These are phyloP conservation scores for Smutsia temminckii DNA, from an alignment of 2,797 vertebrate genomes.

Conservation along the genomic window DNA sequence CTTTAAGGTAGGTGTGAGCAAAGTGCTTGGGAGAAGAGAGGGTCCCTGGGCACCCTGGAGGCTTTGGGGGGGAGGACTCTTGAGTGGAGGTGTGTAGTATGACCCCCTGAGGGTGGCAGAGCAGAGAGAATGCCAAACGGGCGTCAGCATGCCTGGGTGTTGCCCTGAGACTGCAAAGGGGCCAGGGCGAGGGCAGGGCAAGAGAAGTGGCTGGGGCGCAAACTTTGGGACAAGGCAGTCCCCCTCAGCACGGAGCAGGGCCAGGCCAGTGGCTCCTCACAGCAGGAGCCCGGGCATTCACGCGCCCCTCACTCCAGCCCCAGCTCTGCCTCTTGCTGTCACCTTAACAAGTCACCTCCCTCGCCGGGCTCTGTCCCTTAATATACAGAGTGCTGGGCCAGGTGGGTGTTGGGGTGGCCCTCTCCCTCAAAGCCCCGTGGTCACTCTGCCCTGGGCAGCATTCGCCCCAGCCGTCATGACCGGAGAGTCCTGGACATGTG, in stretches of 20 bases:
- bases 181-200: too few species aligned
- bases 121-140: too few species aligned
- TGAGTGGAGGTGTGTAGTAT: not conserved
- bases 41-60: not conserved
- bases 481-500: accelerated
- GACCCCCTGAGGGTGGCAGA: not conserved
- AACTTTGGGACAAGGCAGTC: not conserved
- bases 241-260: accelerated
- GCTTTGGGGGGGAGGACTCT: not conserved
- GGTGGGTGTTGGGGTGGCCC: not conserved
- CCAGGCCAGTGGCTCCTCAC: not conserved
- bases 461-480: not conserved
- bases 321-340: not conserved
- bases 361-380: not conserved
- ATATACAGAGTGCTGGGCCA: accelerated
- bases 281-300: too few species aligned
- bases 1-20: not conserved
- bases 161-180: not conserved
- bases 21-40: not conserved
- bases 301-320: not conserved
- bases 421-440: too few species aligned
- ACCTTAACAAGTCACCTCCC: not conserved
- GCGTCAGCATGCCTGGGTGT: not conserved
- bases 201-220: not conserved
- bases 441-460: accelerated